A percentile compares a stretch with the other conserved stretches of the same genome.
Conservation (phyloP, 2,113 vertebrate genomes). For the Pan paniscus region DNA sequence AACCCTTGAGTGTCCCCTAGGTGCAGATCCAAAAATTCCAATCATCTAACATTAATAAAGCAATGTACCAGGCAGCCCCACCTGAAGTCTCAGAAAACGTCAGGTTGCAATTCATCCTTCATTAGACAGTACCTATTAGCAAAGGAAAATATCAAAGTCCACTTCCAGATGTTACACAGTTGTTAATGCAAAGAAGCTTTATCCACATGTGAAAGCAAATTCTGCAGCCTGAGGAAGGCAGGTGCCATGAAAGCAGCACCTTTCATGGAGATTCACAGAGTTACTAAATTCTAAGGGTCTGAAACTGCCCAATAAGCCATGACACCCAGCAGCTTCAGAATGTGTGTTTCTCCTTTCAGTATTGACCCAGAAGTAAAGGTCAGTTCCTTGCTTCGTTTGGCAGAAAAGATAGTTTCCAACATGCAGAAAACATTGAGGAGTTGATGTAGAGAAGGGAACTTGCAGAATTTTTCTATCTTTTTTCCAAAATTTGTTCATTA, state of each 20-base stretch:
- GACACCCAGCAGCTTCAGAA: neutral
- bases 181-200: slow-evolving; percentile 29
- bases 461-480: neutral
- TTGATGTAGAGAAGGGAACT: neutral
- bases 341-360: neutral
- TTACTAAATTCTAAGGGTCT: neutral
- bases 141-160: neutral
- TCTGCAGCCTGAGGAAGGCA: neutral
- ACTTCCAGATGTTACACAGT: neutral
- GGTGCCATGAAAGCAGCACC: neutral
- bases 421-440: neutral
- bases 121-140: neutral
- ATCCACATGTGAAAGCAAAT: slow-evolving; percentile 9
- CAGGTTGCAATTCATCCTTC: neutral
- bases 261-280: neutral
- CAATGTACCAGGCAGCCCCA: neutral
- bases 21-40: neutral
- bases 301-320: neutral
- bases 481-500: neutral
- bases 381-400: neutral
- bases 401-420: slow-evolving; percentile 4
- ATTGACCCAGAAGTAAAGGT: neutral
- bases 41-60: neutral
- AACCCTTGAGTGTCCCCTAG: neutral
- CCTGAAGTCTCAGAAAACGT: neutral